Conservation (phyloP, 1,140 invertebrate species). For the Stegodyphus mimosarum region DNA sequence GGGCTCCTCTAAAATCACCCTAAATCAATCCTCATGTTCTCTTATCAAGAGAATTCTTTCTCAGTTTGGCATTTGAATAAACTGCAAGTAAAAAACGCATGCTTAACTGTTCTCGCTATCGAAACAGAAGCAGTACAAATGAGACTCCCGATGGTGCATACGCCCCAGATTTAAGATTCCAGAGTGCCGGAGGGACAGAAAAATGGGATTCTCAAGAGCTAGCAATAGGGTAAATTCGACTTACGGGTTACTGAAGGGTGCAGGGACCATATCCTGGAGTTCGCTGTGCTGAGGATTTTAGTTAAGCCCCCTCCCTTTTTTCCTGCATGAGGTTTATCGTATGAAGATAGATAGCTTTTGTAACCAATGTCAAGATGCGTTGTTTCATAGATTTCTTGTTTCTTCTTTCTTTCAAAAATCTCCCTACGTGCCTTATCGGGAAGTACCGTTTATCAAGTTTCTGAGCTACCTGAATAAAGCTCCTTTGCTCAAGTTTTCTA, state of each 20-base stretch:
- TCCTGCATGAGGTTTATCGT: background rate
- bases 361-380: slow-evolving; percentile 22
- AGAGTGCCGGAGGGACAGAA: no score
- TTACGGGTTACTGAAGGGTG: slow-evolving; percentile 11
- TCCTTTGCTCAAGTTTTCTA: background rate
- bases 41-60: slow-evolving; percentile 1
- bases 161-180: no score
- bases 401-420: background rate
- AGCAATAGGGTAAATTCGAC: slow-evolving; percentile 13
- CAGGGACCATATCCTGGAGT: background rate
- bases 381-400: slow-evolving; percentile 25
- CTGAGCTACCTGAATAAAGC: slow-evolving; percentile 1
- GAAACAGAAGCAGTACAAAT: no score
- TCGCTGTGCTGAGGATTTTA: background rate
- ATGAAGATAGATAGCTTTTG: slow-evolving; percentile 10
- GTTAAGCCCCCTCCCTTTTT: background rate
- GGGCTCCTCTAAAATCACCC: no score
- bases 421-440: slow-evolving; percentile 18
- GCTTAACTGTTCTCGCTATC: no score
- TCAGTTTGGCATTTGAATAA: slow-evolving; percentile 5
- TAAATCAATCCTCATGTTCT: background rate
- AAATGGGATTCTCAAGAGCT: background rate
- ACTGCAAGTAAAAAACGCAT: no score
- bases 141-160: no score
- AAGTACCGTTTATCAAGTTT: slow-evolving; percentile 4